Conservation (phyloP, 2,797 vertebrate genomes). For the Petrocephalus sullivani region DNA sequence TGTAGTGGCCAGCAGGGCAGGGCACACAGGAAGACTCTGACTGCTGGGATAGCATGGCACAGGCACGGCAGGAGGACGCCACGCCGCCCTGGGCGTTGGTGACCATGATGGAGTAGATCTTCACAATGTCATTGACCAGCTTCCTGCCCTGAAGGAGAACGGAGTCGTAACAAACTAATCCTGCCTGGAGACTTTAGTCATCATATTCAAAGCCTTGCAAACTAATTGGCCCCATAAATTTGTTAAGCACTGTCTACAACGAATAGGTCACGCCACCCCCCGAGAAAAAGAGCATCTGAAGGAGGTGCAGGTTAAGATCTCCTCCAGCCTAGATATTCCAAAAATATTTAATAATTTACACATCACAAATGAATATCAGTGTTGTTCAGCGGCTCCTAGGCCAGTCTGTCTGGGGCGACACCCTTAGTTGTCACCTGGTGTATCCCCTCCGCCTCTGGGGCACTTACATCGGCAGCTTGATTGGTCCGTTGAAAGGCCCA, state of each 20-base stretch:
- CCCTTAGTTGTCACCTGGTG: not conserved
- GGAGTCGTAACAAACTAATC: not conserved
- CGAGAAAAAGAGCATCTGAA: not conserved
- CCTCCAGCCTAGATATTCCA: not conserved
- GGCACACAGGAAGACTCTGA: slow-evolving; percentile 82
- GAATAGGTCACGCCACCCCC: not conserved
- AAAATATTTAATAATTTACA: not conserved
- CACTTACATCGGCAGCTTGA: slow-evolving; percentile 81
- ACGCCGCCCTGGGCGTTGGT: slow-evolving; percentile 82
- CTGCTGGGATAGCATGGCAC: slow-evolving; percentile 73
- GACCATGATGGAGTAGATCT: slow-evolving; percentile 84
- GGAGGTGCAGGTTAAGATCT: not conserved
- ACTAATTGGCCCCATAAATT: not conserved
- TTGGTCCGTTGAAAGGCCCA: slow-evolving; percentile 97
- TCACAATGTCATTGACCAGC: slow-evolving; percentile 77
- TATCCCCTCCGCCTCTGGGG: not conserved
- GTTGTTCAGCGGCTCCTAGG: not conserved
- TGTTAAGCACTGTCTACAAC: not conserved
- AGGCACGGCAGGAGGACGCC: slow-evolving; percentile 79
- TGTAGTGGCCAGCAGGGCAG: slow-evolving; percentile 86
- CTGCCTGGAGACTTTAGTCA: not conserved
- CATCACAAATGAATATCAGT: not conserved
- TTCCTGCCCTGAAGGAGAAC: slow-evolving; percentile 66
- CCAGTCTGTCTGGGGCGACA: not conserved
- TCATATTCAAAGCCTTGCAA: not conserved